Conservation (phyloP, 2,797 vertebrate species). For the Onychomys torridus region DNA sequence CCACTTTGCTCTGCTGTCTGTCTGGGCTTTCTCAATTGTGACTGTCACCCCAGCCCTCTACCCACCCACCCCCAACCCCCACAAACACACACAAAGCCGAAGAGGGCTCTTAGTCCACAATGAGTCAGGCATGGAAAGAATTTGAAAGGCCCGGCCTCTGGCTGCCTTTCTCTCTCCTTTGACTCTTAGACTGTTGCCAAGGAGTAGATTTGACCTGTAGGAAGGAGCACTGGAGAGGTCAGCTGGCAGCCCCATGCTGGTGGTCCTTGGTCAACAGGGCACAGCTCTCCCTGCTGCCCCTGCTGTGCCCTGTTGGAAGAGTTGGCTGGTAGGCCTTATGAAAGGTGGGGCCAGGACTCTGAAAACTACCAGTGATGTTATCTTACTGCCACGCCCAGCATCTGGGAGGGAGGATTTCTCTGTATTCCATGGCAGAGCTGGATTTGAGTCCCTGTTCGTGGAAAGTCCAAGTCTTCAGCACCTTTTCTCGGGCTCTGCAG, state of each 20-base stretch:
- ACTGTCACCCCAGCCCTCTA: neutral
- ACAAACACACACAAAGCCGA: neutral
- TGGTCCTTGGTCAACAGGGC: fast-evolving
- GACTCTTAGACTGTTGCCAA: neutral
- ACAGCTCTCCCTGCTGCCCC: fast-evolving
- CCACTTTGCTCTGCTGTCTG: fast-evolving
- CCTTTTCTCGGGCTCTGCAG: neutral
- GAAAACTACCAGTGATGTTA: fast-evolving
- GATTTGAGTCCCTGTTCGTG: neutral
- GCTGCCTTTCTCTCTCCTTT: neutral
- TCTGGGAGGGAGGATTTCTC: neutral
- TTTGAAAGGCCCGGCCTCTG: neutral
- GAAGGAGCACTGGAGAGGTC: neutral
- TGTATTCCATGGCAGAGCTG: fast-evolving
- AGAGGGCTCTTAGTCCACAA: neutral
- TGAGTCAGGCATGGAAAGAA: neutral
- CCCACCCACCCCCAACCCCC: neutral
- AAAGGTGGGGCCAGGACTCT: neutral
- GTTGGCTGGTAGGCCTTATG: neutral
- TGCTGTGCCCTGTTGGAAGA: neutral
- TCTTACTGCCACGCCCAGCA: fast-evolving
- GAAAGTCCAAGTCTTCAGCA: fast-evolving
- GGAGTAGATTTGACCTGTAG: slow-evolving; percentile 19
- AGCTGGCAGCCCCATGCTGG: neutral
- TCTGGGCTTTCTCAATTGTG: neutral